Evolutionary conservation across 2,888 invertebrate genomes (phyloP).

Genomic region (Andricus curvator): DNA sequence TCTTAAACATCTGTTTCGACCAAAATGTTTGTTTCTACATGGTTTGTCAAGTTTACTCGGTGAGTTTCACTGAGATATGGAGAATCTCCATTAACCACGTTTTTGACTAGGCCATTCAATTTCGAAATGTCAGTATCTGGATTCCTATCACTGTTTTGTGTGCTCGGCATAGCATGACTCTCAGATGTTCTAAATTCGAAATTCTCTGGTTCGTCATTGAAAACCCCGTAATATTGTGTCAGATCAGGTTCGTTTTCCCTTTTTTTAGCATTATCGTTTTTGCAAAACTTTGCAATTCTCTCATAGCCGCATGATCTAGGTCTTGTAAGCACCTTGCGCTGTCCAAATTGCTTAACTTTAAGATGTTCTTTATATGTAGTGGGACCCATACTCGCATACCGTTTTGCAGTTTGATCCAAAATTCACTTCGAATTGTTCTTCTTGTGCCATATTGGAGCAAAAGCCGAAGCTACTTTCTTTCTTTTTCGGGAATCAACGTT

Average conservation of each 20-base stretch:
- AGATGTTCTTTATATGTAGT: slow-evolving; percentile 38
- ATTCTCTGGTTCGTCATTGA: too few relatives aligned
- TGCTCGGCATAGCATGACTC: neutral
- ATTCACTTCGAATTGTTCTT: neutral
- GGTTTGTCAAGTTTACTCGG: neutral
- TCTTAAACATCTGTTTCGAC: neutral
- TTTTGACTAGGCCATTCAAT: neutral
- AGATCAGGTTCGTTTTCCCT: neutral
- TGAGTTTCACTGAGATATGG: neutral
- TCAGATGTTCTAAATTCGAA: neutral
- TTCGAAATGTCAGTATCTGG: neutral
- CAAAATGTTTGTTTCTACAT: neutral
- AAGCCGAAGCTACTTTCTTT: too few relatives aligned
- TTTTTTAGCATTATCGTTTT: neutral
- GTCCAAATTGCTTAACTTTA: slow-evolving; percentile 40
- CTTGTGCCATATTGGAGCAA: neutral
- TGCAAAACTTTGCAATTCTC: neutral
- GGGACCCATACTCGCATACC: slow-evolving; percentile 34
- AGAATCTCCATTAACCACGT: neutral
- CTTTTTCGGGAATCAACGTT: too few relatives aligned
- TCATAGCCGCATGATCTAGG: neutral
- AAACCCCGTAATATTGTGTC: too few relatives aligned
- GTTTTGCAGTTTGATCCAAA: slow-evolving; percentile 19
- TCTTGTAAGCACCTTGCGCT: slow-evolving; percentile 30
- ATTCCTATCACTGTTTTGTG: neutral